Base-by-base conservation (phyloP, 2,113 vertebrate genomes). In the Anseranas semipalmata region DNA sequence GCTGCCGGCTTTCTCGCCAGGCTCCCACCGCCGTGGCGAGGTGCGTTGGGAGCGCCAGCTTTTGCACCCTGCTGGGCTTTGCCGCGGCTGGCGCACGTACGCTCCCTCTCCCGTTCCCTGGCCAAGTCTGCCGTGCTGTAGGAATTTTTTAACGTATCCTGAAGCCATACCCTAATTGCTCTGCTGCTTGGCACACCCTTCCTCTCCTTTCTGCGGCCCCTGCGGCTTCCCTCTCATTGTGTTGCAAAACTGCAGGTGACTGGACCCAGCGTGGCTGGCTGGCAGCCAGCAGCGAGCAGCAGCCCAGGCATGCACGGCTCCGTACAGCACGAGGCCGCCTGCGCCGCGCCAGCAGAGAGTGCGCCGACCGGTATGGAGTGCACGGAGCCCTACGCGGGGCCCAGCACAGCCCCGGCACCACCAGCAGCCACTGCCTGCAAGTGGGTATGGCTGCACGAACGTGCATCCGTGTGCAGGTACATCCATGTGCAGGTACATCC, bases 1-100 rank as follows among this genome's bases (percentile, higher is more conserved):
- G 50, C 24, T 4, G 7, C 50, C 50, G 13, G 24, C 71, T 58
- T 46, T 65, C 41, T 60, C 41, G 30, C 25, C 15, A 9, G 4
- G 21, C 59, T 63, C 21, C 35, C 5, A 3, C 5, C 35, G 59
- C 28, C 5, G 5, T 12, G 10, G 46, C 6, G 30, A 79, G 41
- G 15, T 21, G 65, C 6, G 12, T 10, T 15, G 28, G 79, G 1
- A 8, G n/a, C 6, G 9, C 52, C 2, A 3, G 55, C 5, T 2
- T 37, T n/a, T 18, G 43, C 52, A 12, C 41, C 43, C 24, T 19
- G 58, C 67, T 48, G 5, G 19, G 66, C 17, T 41, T 63, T 25
- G n/a, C 67, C 20, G 37, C 8, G 7, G 32, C 56, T 62, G 45
- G 52, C 2, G 6, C 68, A 32, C 1, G 14, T 37, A 19, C 2